Conservation (phyloP, 2,888 invertebrate genomes). For the Quadriops clusia region DNA sequence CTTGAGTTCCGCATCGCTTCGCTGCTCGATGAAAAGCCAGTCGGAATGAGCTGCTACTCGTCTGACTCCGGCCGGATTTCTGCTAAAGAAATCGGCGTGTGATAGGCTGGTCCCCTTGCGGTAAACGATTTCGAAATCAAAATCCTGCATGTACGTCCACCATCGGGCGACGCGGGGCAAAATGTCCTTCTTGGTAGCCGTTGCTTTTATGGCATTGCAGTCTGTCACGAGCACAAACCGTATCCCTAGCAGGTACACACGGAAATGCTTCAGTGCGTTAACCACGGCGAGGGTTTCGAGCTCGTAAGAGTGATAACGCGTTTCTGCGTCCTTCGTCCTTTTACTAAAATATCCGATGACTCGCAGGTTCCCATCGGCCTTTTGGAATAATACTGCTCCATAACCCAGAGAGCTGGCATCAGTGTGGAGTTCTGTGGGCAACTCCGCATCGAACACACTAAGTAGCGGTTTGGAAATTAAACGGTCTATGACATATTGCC, state of each 20-base stretch:
- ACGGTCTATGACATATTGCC: conserved; percentile 13
- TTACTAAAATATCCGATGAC: conserved; percentile 22
- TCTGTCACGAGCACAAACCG: conserved; percentile 24
- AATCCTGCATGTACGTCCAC: conserved; percentile 23
- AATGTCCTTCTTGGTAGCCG: conserved; percentile 22
- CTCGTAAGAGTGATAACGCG: conserved; percentile 23
- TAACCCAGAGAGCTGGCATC: conserved; percentile 2
- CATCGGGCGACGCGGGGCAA: conserved; percentile 23
- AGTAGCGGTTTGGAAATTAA: conserved; percentile 16
- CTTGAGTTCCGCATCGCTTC: conserved; percentile 14
- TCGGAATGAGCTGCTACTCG: conserved; percentile 9
- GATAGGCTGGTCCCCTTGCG: conserved; percentile 11
- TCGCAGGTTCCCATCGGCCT: conserved; percentile 12
- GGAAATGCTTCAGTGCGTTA: conserved; percentile 20
- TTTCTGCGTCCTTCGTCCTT: conserved; percentile 18
- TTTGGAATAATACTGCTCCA: conserved; percentile 3
- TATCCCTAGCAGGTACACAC: conserved; percentile 20
- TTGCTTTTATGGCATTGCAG: conserved; percentile 23
- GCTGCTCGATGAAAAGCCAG: conserved; percentile 17
- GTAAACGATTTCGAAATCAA: conserved; percentile 16
- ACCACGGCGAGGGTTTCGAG: conserved; percentile 25
- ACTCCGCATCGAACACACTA: conserved; percentile 18
- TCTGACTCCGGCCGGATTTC: conserved; percentile 11
- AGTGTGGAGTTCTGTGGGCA: conserved; percentile 19
- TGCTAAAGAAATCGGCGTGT: conserved; percentile 16